These are phyloP conservation scores for Chrysina gloriosa DNA, from an alignment of 2,888 invertebrate species.

Conservation along the genomic window DNA sequence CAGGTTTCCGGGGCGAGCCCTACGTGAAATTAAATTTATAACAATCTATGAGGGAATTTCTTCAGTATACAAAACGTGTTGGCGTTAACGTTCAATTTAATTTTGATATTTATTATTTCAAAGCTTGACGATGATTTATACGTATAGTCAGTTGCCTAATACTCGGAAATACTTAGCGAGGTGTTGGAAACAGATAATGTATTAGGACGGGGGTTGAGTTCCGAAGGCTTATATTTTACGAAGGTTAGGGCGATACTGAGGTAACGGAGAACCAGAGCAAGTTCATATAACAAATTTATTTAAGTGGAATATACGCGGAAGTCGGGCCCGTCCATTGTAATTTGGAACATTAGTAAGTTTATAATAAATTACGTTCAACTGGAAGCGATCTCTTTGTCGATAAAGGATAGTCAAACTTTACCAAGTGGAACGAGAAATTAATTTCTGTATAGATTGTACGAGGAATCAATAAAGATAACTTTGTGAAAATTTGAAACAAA, in stretches of 20 bases:
- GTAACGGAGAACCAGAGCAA: slow-evolving; percentile 1
- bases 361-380: background rate
- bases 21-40: slow-evolving; percentile 16
- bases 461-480: too few relatives aligned
- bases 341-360: slow-evolving; percentile 1
- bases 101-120: slow-evolving; percentile 27
- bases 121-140: slow-evolving; percentile 31
- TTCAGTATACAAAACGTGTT: slow-evolving; percentile 5
- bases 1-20: background rate
- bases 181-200: slow-evolving; percentile 19
- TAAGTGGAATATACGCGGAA: background rate
- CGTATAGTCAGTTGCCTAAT: slow-evolving; percentile 17
- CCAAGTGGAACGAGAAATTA: background rate
- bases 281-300: background rate
- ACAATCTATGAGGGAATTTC: background rate
- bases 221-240: background rate
- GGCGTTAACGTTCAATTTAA: slow-evolving; percentile 16
- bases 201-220: background rate
- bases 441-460: background rate
- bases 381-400: background rate
- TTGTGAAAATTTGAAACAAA: too few relatives aligned
- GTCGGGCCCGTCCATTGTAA: background rate
- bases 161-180: slow-evolving; percentile 15
- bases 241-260: background rate
- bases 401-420: background rate